Conservation (phyloP, 35 echinoderm and acorn worm species). For the Ophioderma brevispina region DNA sequence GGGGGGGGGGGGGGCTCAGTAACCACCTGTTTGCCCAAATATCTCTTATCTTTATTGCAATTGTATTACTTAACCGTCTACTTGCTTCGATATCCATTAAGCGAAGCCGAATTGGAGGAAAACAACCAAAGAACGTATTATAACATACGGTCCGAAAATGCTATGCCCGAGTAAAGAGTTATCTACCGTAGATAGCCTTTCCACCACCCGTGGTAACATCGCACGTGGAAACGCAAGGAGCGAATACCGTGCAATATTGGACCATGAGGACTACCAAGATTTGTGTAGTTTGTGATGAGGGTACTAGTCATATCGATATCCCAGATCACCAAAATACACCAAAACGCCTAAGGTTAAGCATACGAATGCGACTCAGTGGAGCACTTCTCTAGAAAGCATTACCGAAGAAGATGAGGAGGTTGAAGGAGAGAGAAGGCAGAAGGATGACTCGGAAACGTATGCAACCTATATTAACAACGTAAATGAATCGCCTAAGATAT, state of each 20-base stretch:
- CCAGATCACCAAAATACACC: neutral
- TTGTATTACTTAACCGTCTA: no score
- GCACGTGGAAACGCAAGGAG: neutral
- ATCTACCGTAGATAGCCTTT: neutral
- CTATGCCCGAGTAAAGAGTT: neutral
- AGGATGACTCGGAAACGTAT: conserved; percentile 13
- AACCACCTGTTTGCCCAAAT: no score
- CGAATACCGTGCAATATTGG: conserved; percentile 50
- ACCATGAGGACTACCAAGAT: conserved; percentile 50
- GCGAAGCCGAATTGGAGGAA: no score
- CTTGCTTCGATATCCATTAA: no score
- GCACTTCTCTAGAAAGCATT: conserved; percentile 50
- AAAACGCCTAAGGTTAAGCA: neutral
- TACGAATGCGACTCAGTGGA: conserved; percentile 28
- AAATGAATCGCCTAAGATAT: neutral
- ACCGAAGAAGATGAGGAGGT: conserved; percentile 51
- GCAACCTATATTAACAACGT: neutral
- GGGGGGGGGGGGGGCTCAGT: no score
- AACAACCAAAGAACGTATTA: no score
- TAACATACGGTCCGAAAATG: no score
- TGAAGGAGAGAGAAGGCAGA: neutral
- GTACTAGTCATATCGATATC: neutral
- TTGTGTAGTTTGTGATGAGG: no score
- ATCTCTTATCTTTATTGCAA: no score
- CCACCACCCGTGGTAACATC: neutral